Percentiles rank a stretch among this genome's conserved stretches.
These are phyloP conservation scores for Agrochola lychnidis DNA, from an alignment of 2,888 invertebrate genomes.

Conservation along the genomic window DNA sequence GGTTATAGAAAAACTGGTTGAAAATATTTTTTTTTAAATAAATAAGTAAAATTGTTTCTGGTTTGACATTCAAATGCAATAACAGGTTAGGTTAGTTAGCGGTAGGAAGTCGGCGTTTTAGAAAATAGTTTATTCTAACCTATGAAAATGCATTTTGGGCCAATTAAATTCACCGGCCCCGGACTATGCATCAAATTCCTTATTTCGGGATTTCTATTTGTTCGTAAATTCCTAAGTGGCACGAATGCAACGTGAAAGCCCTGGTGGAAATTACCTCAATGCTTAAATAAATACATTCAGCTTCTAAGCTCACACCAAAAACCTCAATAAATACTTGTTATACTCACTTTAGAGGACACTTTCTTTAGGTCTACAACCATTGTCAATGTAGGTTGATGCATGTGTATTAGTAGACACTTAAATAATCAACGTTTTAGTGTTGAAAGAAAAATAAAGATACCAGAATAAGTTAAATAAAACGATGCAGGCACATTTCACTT, in stretches of 20 bases:
- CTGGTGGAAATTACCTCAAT: slow-evolving; percentile 12
- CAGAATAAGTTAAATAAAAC: not conserved
- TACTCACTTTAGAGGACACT: not conserved
- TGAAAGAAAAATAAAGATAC: not conserved
- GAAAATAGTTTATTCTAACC: not conserved
- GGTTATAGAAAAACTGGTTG: slow-evolving; percentile 10
- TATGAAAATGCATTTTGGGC: not conserved
- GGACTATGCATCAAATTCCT: not conserved
- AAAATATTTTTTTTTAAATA: not conserved
- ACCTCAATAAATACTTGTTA: slow-evolving; percentile 3
- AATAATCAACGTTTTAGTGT: not conserved
- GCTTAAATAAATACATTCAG: slow-evolving; percentile 18
- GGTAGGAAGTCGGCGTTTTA: not conserved
- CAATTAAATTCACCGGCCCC: no score
- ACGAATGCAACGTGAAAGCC: not conserved
- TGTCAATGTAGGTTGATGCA: not conserved
- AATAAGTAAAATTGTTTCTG: not conserved
- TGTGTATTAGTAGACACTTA: not conserved
- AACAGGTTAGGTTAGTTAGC: no score
- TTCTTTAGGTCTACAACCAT: not conserved
- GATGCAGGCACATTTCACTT: not conserved
- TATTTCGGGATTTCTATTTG: not conserved
- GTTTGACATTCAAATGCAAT: not conserved
- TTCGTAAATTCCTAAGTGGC: not conserved
- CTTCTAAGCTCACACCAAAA: slow-evolving; percentile 8